Conservation (phyloP, 2,888 invertebrate genomes). For the Amorpha juglandis region DNA sequence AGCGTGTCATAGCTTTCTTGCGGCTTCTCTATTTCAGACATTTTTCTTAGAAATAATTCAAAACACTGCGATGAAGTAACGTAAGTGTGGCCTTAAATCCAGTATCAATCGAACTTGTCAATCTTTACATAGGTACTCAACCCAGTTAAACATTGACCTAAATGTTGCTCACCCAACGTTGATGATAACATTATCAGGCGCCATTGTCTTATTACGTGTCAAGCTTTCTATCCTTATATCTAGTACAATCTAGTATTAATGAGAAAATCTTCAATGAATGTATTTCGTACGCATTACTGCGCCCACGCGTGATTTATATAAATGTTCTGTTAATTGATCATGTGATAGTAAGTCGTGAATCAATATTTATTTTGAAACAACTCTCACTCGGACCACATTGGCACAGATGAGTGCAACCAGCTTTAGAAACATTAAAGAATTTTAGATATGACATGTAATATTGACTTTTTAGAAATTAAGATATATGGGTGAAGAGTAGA, state of each 20-base stretch:
- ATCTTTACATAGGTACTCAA: slow-evolving; percentile 59
- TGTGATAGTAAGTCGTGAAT: slow-evolving; percentile 12
- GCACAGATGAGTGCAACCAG: neutral
- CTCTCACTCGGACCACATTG: neutral
- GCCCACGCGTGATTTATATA: slow-evolving; percentile 17
- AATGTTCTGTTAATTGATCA: slow-evolving; percentile 23
- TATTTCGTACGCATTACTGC: slow-evolving; percentile 7
- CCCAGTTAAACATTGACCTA: slow-evolving; percentile 75
- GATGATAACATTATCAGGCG: slow-evolving; percentile 48
- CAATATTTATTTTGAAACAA: slow-evolving; percentile 7
- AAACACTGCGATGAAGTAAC: slow-evolving; percentile 1
- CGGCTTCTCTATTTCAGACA: slow-evolving; percentile 23
- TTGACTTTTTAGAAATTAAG: slow-evolving; percentile 4
- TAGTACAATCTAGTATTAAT: neutral
- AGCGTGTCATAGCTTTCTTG: slow-evolving; percentile 31
- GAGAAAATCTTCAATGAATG: slow-evolving; percentile 18
- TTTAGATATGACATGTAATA: neutral
- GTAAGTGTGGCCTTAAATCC: slow-evolving; percentile 17
- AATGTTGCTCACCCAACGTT: slow-evolving; percentile 63
- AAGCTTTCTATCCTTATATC: slow-evolving; percentile 10
- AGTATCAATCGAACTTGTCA: slow-evolving; percentile 54
- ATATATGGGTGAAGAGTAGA: slow-evolving; percentile 20
- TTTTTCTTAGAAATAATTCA: slow-evolving; percentile 16
- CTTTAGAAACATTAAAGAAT: neutral
- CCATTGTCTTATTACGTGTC: slow-evolving; percentile 55